Base-by-base conservation (phyloP, 2,797 vertebrate genomes). In the Pangasius djambal region DNA sequence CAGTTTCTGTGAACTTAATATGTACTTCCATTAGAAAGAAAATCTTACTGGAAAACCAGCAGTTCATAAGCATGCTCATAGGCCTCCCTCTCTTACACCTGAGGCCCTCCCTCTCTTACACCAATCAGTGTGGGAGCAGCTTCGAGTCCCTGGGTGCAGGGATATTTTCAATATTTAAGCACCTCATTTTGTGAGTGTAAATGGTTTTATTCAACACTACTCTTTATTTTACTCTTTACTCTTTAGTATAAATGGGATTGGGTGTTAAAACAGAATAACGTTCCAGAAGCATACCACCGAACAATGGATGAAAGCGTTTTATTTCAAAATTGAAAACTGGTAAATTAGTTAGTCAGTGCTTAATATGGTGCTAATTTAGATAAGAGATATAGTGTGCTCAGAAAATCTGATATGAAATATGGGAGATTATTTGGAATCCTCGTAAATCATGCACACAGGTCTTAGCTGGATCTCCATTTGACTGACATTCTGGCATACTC, bases 81-180 rank as follows among this genome's bases (percentile, higher is more conserved):
- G n/a, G 22, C 16, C 18, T 67, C 18, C 34, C 22, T 48, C 44
- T 75, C 22, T 13, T 44, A 44, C 22, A 44, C 20, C 72, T 13
- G 72, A 48, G 72, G 10, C 22, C 40, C 22, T 37, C 37, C 37
- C 37, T 37, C 37, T 37, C 37, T 37, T 37, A 37, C 37, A 37
- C 37, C 37, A 3, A 37, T 37, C 37, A 37, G 37, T 82, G 63
- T 25, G 34, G 5, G 9, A 63, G 55, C 57, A 83, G 67, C 69
- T n/a, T 89, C 65, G 22, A 83, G 55, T 86, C 44, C 77, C 40
- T 22, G 40, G 55, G 88, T 52, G 52, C 83, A 63, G 28, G 5
- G 4, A 3, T 57, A 37, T 79, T 77, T 75, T 74, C 12, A 82
- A 87, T 78, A 61, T 88, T 89, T 84, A 84, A 72, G 67, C 57